phyloP scores from a whole-genome alignment of 1,140 invertebrate species.

The Megalonaias nervosa region DNA sequence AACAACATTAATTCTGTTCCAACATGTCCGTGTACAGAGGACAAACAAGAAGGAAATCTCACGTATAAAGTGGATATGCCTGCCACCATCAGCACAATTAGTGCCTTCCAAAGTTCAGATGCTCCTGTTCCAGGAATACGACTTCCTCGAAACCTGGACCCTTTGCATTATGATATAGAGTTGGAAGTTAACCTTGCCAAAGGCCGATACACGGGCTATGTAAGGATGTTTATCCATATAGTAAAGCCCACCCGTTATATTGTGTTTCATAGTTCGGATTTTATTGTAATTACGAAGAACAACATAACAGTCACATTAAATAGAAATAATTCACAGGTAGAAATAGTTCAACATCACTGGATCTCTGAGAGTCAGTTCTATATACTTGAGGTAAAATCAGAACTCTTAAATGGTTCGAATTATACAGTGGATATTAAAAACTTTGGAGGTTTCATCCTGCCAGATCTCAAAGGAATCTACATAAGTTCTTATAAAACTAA shows the following conservation, averaged over 20 bases:
- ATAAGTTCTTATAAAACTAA: conserved; percentile 49
- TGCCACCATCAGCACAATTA: too few relatives aligned
- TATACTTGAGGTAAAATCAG: conserved; percentile 39
- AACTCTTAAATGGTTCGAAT: conserved; percentile 24
- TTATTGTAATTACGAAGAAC: conserved; percentile 15
- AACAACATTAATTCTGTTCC: too few relatives aligned
- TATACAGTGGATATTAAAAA: conserved; percentile 43
- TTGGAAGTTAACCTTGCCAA: conserved; percentile 42
- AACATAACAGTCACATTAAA: conserved; percentile 8
- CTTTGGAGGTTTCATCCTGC: conserved; percentile 41
- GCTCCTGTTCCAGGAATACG: conserved; percentile 29
- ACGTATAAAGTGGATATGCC: too few relatives aligned
- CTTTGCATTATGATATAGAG: conserved; percentile 46
- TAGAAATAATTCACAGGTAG: not conserved
- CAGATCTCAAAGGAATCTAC: conserved; percentile 53
- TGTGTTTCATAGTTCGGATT: conserved; percentile 39
- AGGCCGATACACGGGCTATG: conserved; percentile 44
- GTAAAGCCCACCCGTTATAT: conserved; percentile 39
- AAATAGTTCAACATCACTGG: conserved; percentile 32
- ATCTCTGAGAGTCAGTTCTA: conserved; percentile 41
- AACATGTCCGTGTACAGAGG: too few relatives aligned
- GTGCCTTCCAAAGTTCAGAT: too few relatives aligned
- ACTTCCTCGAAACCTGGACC: conserved; percentile 48
- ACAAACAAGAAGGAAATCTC: too few relatives aligned
- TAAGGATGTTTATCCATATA: conserved; percentile 41